Evolutionary conservation across 2,113 vertebrate genomes (phyloP).

Genomic region (Mus pahari): DNA sequence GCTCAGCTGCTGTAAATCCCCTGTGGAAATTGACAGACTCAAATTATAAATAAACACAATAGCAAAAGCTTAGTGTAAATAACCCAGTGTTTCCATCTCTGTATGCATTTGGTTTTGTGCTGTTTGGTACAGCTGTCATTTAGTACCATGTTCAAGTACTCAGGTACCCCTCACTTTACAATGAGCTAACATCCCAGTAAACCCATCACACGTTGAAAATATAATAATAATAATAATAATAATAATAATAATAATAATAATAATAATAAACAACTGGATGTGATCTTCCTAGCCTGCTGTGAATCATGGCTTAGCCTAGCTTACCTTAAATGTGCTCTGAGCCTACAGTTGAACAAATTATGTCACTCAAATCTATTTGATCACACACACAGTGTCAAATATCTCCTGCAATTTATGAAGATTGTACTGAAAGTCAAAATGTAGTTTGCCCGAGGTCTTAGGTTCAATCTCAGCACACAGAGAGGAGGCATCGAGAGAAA

Average conservation of each 20-base stretch:
- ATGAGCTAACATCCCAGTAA: background rate
- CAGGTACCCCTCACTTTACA: background rate
- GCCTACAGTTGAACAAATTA: background rate
- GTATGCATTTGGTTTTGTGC: background rate
- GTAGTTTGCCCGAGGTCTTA: background rate
- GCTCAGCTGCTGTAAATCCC: slow-evolving; percentile 53
- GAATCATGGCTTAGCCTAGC: background rate
- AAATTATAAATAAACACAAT: slow-evolving; percentile 71
- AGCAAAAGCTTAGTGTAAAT: slow-evolving; percentile 35
- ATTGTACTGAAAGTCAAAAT: background rate
- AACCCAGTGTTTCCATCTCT: slow-evolving; percentile 24
- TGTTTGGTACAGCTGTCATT: background rate
- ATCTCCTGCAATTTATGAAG: background rate
- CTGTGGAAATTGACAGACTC: slow-evolving; percentile 16
- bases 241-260: background rate
- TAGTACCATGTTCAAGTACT: background rate
- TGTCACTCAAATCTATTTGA: background rate
- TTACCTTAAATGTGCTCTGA: background rate
- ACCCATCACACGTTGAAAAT: background rate
- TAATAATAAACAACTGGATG: background rate
- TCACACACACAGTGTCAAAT: background rate
- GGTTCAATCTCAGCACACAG: background rate
- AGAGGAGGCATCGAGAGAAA: background rate
- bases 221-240: no score
- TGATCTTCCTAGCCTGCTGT: background rate